These are phyloP conservation scores for Cryptoleucopteryx plumbea DNA, from an alignment of 2,113 vertebrate species.

Conservation along the genomic window DNA sequence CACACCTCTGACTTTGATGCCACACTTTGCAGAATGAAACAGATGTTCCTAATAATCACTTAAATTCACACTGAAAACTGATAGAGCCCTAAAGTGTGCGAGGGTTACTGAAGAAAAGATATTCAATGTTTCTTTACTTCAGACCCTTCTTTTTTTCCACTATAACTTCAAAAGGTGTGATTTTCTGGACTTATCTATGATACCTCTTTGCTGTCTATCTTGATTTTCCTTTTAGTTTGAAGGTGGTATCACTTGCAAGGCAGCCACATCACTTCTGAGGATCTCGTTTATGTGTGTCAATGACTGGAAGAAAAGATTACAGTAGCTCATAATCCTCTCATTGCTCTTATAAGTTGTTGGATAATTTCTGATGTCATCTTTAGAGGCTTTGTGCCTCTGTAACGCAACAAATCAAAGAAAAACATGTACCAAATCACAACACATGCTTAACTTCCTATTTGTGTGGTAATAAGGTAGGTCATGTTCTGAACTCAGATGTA, in stretches of 20 bases:
- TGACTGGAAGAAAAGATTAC: not conserved
- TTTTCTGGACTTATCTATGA: not conserved
- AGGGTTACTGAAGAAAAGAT: not conserved
- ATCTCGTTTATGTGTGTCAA: not conserved
- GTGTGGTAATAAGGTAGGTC: not conserved
- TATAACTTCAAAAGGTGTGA: not conserved
- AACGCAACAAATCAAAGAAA: not conserved
- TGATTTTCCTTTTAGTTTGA: not conserved
- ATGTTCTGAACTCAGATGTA: not conserved
- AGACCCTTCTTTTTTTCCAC: not conserved
- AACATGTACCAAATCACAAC: not conserved
- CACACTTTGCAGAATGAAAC: not conserved
- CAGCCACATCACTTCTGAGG: not conserved
- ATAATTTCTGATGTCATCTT: not conserved
- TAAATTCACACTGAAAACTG: not conserved
- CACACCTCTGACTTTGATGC: not conserved
- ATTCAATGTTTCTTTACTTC: not conserved
- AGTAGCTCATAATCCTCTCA: not conserved
- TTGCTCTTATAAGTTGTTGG: not conserved
- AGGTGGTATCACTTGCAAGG: not conserved
- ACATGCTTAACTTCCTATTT: not conserved
- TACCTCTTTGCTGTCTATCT: not conserved
- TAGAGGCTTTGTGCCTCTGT: not conserved
- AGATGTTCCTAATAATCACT: not conserved
- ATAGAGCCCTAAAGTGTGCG: not conserved